Percentiles rank a stretch among this genome's conserved stretches.
phyloP scores from a whole-genome alignment of 2,888 invertebrate species.

The Tetrapedia diversipes region DNA sequence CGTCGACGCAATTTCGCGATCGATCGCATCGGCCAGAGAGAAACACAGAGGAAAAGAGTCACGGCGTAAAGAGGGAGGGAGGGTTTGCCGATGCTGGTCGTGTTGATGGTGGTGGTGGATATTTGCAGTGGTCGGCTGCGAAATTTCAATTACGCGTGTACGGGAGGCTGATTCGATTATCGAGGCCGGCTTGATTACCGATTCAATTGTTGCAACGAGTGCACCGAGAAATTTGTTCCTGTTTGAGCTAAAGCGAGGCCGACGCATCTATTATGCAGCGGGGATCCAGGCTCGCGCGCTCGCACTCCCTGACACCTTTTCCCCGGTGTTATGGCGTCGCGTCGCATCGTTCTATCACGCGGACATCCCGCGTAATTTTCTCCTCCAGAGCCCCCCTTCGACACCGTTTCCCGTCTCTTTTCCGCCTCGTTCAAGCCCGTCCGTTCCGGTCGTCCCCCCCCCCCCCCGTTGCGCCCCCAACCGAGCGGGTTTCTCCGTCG shows the following conservation, averaged over 20 bases:
- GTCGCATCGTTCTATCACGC: constrained; percentile 46
- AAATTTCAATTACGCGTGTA: constrained; percentile 76
- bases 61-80: constrained; percentile 26
- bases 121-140: constrained; percentile 73
- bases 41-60: constrained; percentile 5
- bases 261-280: constrained; percentile 72
- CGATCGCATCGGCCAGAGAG: constrained; percentile 5
- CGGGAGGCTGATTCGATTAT: constrained; percentile 73
- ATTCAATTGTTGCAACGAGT: constrained; percentile 78
- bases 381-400: constrained; percentile 38
- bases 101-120: no score
- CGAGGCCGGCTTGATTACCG: constrained; percentile 76
- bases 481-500: no score
- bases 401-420: constrained; percentile 27
- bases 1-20: constrained; percentile 32
- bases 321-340: constrained; percentile 49
- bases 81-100: no score
- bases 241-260: constrained; percentile 67
- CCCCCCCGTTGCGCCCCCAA: no score
- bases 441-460: constrained; percentile 1
- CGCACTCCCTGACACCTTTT: constrained; percentile 54
- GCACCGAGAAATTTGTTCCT: constrained; percentile 71
- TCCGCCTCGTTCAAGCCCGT: constrained; percentile 19
- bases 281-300: constrained; percentile 26
- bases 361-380: constrained; percentile 57